phyloP scores from a whole-genome alignment of 2,113 vertebrate species.

The Cinclus cinclus region DNA sequence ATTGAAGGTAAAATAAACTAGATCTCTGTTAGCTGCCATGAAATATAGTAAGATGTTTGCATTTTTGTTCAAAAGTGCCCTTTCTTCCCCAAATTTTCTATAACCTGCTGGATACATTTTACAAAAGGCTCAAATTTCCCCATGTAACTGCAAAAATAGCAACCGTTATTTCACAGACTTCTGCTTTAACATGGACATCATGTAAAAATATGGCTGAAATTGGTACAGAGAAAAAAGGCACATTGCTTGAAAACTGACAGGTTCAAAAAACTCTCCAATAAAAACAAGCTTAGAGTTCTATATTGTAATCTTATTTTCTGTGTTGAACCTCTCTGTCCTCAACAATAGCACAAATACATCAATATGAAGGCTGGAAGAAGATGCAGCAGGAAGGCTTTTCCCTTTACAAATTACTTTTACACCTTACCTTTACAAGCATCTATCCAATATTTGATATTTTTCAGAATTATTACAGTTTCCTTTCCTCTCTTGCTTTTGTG shows the following conservation, averaged over 20 bases:
- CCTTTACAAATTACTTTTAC: background rate
- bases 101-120: background rate
- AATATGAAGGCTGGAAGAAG: background rate
- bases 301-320: background rate
- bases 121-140: background rate
- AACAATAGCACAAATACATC: background rate
- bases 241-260: background rate
- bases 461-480: background rate
- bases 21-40: background rate
- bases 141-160: background rate
- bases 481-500: background rate
- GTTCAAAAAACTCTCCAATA: background rate
- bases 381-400: background rate
- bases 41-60: background rate
- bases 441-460: background rate
- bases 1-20: background rate
- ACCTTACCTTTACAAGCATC: background rate
- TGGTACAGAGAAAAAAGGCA: background rate
- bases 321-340: background rate
- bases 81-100: background rate
- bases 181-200: background rate
- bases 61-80: background rate
- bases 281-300: background rate
- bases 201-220: background rate
- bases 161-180: background rate